Evolutionary conservation across 1,140 invertebrate species (phyloP).

Genomic region (Anagrus nilaparvatae): DNA sequence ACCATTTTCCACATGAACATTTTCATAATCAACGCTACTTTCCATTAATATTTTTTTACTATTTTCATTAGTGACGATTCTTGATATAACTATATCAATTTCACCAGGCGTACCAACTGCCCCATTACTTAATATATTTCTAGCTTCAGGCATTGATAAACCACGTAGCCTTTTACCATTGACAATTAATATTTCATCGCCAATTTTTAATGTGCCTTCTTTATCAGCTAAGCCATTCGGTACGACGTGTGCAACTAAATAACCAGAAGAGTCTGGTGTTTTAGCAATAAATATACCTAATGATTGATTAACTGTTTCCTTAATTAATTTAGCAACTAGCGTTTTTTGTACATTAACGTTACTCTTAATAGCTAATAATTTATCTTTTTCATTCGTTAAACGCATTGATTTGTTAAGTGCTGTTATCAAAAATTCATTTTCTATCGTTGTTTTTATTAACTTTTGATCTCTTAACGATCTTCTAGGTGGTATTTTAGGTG

Average conservation of each 20-base stretch:
- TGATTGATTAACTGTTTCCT: conserved; percentile 56
- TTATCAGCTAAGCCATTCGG: conserved; percentile 66
- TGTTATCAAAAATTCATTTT: no score
- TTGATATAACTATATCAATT: conserved; percentile 64
- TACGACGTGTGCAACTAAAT: conserved; percentile 74
- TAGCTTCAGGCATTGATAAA: conserved; percentile 64
- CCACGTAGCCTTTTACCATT: conserved; percentile 67
- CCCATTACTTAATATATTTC: conserved; percentile 52
- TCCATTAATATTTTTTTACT: conserved; percentile 38
- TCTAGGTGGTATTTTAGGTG: conserved; percentile 29
- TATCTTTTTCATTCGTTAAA: no score
- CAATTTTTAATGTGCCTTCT: conserved; percentile 63
- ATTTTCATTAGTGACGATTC: conserved; percentile 17
- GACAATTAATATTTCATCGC: conserved; percentile 76
- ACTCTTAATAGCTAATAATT: conserved; percentile 29
- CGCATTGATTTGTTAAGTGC: no score
- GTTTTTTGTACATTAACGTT: conserved; percentile 40
- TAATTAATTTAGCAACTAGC: conserved; percentile 57
- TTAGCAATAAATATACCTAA: conserved; percentile 79
- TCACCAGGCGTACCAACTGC: conserved; percentile 48
- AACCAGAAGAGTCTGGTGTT: conserved; percentile 61
- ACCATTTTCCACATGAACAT: conserved; percentile 45
- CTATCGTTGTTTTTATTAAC: no score
- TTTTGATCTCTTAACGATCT: no score
- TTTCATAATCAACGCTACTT: conserved; percentile 60